Evolutionary conservation across 2,113 vertebrate genomes (phyloP).

Genomic region (Hirundichthys speculiger): DNA sequence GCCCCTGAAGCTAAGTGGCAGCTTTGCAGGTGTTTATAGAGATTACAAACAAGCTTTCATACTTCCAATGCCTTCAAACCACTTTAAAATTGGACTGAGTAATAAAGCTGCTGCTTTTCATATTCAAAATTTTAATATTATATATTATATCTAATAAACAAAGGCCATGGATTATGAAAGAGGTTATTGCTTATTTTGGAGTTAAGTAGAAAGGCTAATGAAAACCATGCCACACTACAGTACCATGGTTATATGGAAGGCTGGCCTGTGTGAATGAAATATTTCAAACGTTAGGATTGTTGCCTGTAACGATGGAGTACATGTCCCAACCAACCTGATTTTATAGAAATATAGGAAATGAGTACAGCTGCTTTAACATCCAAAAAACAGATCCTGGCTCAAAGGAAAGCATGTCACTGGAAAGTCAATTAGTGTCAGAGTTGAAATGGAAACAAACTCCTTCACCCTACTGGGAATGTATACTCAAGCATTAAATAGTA

Average conservation of each 20-base stretch:
- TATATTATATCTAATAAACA: constrained; percentile 44
- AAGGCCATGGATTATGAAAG: constrained; percentile 23
- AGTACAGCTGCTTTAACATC: not conserved
- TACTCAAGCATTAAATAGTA: no score
- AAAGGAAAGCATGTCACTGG: no score
- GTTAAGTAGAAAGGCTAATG: not conserved
- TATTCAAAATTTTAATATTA: constrained; percentile 33
- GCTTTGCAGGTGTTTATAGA: constrained; percentile 61
- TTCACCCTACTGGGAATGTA: no score
- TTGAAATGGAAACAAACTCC: no score
- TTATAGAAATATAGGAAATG: not conserved
- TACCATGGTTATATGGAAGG: not conserved
- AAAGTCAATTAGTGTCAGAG: no score
- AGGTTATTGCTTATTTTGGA: constrained; percentile 18
- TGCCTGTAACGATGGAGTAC: not conserved
- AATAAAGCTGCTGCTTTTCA: constrained; percentile 51
- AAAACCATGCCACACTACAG: not conserved
- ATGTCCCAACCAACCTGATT: not conserved
- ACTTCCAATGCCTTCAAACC: constrained; percentile 62
- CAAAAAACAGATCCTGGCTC: no score
- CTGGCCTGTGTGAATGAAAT: not conserved
- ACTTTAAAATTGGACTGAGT: constrained; percentile 63
- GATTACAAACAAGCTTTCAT: constrained; percentile 58
- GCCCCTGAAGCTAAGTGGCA: constrained; percentile 50
- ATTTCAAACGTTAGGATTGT: not conserved